Evolutionary conservation across 2,888 invertebrate species (phyloP).

Genomic region (Lasioglossum malachurum): DNA sequence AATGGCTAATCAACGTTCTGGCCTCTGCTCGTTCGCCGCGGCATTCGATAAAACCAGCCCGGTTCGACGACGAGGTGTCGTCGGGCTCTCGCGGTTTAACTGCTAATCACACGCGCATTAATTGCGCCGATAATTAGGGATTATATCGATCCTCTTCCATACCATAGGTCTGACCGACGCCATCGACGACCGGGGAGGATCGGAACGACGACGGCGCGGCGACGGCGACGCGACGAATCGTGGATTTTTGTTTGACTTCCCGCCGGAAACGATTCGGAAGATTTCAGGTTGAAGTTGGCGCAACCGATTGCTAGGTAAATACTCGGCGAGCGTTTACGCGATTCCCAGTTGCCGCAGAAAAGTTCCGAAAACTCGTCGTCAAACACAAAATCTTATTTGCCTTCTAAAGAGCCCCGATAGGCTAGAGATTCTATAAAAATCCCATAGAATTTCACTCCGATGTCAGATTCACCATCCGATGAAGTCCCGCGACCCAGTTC

Average conservation of each 20-base stretch:
- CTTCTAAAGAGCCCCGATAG: neutral
- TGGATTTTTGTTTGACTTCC: slow-evolving; percentile 4
- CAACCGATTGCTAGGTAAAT: slow-evolving; percentile 6
- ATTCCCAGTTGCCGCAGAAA: slow-evolving; percentile 4
- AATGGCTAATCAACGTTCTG: slow-evolving; percentile 62
- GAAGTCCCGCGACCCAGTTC: neutral
- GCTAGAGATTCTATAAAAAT: neutral
- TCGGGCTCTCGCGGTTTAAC: slow-evolving; percentile 44
- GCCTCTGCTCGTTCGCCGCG: slow-evolving; percentile 36
- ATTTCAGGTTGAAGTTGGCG: slow-evolving; percentile 4
- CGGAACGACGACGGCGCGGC: neutral
- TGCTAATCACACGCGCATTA: slow-evolving; percentile 52
- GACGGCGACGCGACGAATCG: neutral
- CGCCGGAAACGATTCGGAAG: neutral
- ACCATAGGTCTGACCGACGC: neutral
- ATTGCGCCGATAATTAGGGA: slow-evolving; percentile 50
- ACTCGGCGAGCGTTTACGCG: slow-evolving; percentile 3
- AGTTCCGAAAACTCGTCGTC: neutral
- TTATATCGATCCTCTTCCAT: slow-evolving; percentile 36
- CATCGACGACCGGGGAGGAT: neutral
- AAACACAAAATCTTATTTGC: slow-evolving; percentile 10
- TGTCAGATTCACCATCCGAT: neutral
- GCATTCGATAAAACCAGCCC: slow-evolving; percentile 57
- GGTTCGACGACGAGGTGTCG: slow-evolving; percentile 47
- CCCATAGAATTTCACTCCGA: neutral